Conservation (phyloP, 2,797 vertebrate genomes). For the Amphiprion clarkii region DNA sequence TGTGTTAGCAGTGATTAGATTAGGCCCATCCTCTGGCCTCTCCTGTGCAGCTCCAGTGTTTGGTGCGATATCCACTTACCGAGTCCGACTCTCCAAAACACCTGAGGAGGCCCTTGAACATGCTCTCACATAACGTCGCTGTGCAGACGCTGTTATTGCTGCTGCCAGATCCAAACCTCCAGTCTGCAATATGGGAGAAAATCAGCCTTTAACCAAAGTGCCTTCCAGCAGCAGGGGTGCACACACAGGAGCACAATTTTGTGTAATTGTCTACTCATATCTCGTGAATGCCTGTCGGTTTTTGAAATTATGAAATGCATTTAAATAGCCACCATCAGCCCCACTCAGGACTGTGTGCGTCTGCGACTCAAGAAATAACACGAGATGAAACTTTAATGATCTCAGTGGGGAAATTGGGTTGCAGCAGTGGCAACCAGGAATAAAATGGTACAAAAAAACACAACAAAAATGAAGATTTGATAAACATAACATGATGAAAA, state of each 20-base stretch:
- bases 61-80: constrained; percentile 42
- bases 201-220: constrained; percentile 33
- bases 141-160: neutral
- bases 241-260: constrained; percentile 14
- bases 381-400: constrained; percentile 48
- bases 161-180: constrained; percentile 12
- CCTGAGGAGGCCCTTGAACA: constrained; percentile 36
- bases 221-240: constrained; percentile 30
- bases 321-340: constrained; percentile 22
- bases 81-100: constrained; percentile 29
- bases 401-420: constrained; percentile 41
- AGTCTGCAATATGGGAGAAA: constrained; percentile 19
- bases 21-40: constrained; percentile 7
- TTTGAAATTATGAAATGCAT: constrained; percentile 21
- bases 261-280: constrained; percentile 32
- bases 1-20: constrained; percentile 45
- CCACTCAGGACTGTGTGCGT: neutral
- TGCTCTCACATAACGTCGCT: constrained; percentile 13
- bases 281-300: constrained; percentile 41
- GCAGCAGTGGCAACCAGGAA: constrained; percentile 1
- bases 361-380: constrained; percentile 33
- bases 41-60: constrained; percentile 7
- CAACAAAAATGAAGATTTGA: constrained; percentile 16
- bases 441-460: constrained; percentile 7
- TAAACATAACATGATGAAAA: constrained; percentile 6